phyloP scores from a whole-genome alignment of 2,888 invertebrate species.

The Caenorhabditis angaria region DNA sequence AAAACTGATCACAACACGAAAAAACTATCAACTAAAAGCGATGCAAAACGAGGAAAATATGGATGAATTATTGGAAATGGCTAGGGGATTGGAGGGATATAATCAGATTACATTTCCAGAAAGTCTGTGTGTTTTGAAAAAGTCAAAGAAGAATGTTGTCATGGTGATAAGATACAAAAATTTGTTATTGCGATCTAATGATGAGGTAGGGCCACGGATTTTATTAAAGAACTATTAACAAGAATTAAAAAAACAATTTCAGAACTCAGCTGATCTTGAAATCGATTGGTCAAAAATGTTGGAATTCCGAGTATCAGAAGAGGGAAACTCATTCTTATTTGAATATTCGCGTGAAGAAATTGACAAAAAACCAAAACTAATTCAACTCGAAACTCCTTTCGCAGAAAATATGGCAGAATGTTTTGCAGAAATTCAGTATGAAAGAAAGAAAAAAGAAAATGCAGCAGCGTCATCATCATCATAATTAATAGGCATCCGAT shows the following conservation, averaged over 20 bases:
- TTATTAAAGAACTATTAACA: too few species aligned
- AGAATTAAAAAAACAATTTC: too few species aligned
- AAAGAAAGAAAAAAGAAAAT: constrained; percentile 36
- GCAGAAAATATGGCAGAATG: constrained; percentile 90
- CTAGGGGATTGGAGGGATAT: constrained; percentile 88
- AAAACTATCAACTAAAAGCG: constrained; percentile 93
- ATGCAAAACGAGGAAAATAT: constrained; percentile 89
- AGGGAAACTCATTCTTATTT: constrained; percentile 88
- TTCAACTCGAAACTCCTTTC: constrained; percentile 34
- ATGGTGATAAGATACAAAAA: constrained; percentile 26
- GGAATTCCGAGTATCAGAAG: constrained; percentile 80
- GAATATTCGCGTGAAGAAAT: constrained; percentile 83
- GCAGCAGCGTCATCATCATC: background rate
- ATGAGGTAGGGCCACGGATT: constrained; percentile 19
- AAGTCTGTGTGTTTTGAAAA: constrained; percentile 75
- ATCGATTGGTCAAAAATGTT: constrained; percentile 36
- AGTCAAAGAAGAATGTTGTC: constrained; percentile 22
- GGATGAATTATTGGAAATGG: constrained; percentile 85
- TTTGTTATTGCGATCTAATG: constrained; percentile 25
- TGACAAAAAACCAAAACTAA: constrained; percentile 19
- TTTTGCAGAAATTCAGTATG: constrained; percentile 77
- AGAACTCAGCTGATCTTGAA: constrained; percentile 11
- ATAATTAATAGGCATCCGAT: too few species aligned
- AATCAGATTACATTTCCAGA: constrained; percentile 93
- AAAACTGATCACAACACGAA: constrained; percentile 73